Conservation (phyloP, 2,888 invertebrate genomes). For the Drosophila kambysellisi region DNA sequence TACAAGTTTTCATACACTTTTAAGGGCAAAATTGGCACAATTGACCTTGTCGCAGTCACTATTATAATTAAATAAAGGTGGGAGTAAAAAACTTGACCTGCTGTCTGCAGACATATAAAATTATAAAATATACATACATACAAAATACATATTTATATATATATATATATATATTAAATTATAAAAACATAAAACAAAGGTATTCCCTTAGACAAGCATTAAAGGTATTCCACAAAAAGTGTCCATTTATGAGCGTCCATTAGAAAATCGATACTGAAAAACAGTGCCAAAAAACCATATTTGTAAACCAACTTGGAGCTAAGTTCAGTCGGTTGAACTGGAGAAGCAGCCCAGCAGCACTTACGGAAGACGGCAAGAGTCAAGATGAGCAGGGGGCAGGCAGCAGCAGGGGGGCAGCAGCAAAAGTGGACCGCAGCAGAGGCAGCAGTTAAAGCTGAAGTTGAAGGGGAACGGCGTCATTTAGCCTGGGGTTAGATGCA, state of each 20-base stretch:
- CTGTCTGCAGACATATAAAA: background rate
- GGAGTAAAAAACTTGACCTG: background rate
- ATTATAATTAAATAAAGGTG: background rate
- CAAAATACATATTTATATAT: too few species aligned
- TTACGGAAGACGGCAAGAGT: constrained; percentile 23
- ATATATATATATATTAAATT: background rate
- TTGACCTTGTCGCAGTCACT: background rate
- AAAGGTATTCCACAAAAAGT: background rate
- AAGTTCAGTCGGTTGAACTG: constrained; percentile 17
- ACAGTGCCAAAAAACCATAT: background rate
- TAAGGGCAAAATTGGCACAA: background rate
- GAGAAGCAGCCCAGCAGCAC: constrained; percentile 18
- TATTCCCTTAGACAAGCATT: background rate
- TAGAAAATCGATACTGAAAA: background rate
- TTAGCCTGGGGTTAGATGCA: constrained; percentile 79
- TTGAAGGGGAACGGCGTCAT: constrained; percentile 61
- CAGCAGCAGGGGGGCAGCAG: constrained; percentile 1
- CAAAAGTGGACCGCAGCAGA: constrained; percentile 31
- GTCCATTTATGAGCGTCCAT: background rate
- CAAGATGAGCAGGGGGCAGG: constrained; percentile 7
- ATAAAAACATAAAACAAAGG: background rate
- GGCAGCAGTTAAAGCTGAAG: constrained; percentile 36
- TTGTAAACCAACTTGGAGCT: background rate
- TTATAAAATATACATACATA: background rate
- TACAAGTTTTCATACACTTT: background rate